A percentile compares a stretch with the other conserved stretches of the same genome.
These are phyloP conservation scores for Hyles euphorbiae DNA, from an alignment of 1,140 invertebrate species.

Conservation along the genomic window DNA sequence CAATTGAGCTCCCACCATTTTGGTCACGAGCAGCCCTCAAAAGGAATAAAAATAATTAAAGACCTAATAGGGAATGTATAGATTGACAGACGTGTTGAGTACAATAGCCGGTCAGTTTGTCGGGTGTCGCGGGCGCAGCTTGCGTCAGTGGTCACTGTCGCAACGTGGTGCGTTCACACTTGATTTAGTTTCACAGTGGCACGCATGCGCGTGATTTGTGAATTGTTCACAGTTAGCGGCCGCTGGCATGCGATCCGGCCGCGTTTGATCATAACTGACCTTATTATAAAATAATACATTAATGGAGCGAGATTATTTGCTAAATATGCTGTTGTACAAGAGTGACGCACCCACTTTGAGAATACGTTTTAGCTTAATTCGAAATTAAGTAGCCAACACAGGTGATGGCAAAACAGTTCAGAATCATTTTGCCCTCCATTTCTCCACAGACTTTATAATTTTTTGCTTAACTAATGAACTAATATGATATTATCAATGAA, in stretches of 20 bases:
- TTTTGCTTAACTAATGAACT: too few relatives aligned
- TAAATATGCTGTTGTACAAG: background rate
- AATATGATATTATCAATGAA: too few relatives aligned
- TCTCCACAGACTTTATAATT: too few relatives aligned
- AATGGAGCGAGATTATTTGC: background rate
- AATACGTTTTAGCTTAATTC: too few relatives aligned
- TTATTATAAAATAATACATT: slow-evolving; percentile 2
- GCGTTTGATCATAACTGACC: slow-evolving; percentile 3
- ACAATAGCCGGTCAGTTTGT: too few relatives aligned
- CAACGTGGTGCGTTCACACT: slow-evolving; percentile 31
- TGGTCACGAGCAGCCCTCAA: too few relatives aligned
- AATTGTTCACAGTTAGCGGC: slow-evolving; percentile 7
- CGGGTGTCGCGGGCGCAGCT: slow-evolving; percentile 1
- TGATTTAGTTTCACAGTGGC: slow-evolving; percentile 29
- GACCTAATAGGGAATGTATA: background rate
- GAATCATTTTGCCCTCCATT: too few relatives aligned
- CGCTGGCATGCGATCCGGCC: slow-evolving; percentile 6
- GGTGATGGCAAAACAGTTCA: too few relatives aligned
- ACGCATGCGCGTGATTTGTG: slow-evolving; percentile 22
- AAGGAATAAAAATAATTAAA: background rate
- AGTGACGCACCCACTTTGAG: too few relatives aligned
- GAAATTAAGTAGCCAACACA: too few relatives aligned
- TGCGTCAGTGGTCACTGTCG: slow-evolving; percentile 23
- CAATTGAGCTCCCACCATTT: too few relatives aligned
- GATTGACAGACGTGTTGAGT: background rate